Conservation (phyloP, 1,140 invertebrate species). For the Octopus bimaculoides region DNA sequence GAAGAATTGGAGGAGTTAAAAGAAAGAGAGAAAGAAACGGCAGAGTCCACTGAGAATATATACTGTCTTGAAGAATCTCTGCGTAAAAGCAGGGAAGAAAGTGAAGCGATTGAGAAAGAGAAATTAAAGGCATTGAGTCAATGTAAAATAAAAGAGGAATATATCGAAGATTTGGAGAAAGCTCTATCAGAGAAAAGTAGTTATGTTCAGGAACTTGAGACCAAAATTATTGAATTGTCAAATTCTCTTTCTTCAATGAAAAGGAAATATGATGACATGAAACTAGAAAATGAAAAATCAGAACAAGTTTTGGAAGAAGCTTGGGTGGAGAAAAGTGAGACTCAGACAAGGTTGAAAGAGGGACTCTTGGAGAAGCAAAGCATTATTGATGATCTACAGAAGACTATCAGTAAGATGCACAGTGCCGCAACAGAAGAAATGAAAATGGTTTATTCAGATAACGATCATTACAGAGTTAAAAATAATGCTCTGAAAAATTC, state of each 20-base stretch:
- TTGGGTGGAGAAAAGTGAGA: neutral
- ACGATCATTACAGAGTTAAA: constrained; percentile 6
- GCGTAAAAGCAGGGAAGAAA: neutral
- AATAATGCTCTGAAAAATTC: neutral
- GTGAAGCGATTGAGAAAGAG: constrained; percentile 18
- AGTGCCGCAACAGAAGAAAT: constrained; percentile 3
- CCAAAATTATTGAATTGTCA: constrained; percentile 43
- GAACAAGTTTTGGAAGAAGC: constrained; percentile 5
- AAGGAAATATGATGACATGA: constrained; percentile 34
- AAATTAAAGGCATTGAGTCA: neutral
- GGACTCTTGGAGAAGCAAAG: neutral
- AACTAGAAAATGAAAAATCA: constrained; percentile 25
- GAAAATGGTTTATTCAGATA: constrained; percentile 3
- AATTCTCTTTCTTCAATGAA: constrained; percentile 37
- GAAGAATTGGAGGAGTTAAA: constrained; percentile 1
- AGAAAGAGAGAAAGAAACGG: neutral
- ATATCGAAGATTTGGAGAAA: constrained; percentile 21
- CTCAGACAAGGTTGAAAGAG: neutral
- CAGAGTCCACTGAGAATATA: neutral
- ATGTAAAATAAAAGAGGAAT: neutral
- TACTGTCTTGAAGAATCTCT: neutral
- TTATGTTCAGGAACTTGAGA: constrained; percentile 42
- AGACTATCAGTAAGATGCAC: neutral
- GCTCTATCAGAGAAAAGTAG: constrained; percentile 36
- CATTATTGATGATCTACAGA: neutral